Evolutionary conservation across 2,113 vertebrate genomes (phyloP).

Genomic region (Tyrannus savana): DNA sequence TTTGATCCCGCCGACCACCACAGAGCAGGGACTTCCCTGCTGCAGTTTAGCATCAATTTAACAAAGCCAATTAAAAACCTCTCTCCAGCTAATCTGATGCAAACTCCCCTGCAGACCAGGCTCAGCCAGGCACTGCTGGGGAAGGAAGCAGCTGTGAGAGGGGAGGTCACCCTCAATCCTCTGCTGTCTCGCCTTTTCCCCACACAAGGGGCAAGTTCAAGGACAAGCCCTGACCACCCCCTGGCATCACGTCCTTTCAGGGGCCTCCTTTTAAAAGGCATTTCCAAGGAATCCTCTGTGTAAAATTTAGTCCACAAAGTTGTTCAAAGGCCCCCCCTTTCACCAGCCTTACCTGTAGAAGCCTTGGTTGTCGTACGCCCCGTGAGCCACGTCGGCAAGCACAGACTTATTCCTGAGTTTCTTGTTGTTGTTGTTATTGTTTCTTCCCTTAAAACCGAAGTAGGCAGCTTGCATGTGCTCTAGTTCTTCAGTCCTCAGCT

Average conservation of each 20-base stretch:
- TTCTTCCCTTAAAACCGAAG: constrained; percentile 79
- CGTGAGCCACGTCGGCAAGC: neutral
- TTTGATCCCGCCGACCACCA: neutral
- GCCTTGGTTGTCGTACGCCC: constrained; percentile 70
- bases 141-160: neutral
- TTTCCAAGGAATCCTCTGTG: neutral
- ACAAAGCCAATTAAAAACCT: neutral
- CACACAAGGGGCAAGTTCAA: neutral
- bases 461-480: constrained; percentile 73
- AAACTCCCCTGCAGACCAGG: neutral
- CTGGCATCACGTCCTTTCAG: neutral
- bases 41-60: neutral
- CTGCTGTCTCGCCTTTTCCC: neutral
- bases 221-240: neutral
- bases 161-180: neutral
- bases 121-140: neutral
- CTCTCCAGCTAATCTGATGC: neutral
- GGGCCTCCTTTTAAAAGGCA: neutral
- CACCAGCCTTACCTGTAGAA: constrained; percentile 76
- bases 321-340: neutral
- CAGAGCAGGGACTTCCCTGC: neutral
- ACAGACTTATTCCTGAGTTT: constrained; percentile 33
- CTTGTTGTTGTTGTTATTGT: constrained; percentile 83
- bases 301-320: neutral
- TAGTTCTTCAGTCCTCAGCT: constrained; percentile 76